phyloP scores from a whole-genome alignment of 2,797 vertebrate species.

The Triplophysa yarkandensis region DNA sequence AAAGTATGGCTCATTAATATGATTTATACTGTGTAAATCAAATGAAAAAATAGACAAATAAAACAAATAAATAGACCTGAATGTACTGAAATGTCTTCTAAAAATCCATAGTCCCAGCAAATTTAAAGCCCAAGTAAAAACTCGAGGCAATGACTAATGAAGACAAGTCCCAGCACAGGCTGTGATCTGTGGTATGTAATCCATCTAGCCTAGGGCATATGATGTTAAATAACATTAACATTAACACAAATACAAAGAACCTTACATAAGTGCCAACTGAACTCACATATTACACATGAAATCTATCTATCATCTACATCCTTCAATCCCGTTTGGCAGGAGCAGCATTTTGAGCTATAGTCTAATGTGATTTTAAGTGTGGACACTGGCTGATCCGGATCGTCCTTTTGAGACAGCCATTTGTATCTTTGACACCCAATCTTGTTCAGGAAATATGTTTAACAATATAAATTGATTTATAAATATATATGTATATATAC shows the following conservation, averaged over 20 bases:
- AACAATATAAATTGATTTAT: no score
- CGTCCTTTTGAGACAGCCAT: not conserved
- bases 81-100: not conserved
- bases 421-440: constrained; percentile 39
- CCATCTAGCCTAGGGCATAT: constrained; percentile 4
- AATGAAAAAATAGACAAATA: constrained; percentile 33
- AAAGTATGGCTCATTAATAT: constrained; percentile 1
- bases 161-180: constrained; percentile 56
- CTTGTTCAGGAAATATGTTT: not conserved
- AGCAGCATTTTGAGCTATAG: not conserved
- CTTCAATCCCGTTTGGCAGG: constrained; percentile 18
- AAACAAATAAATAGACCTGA: not conserved
- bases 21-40: not conserved
- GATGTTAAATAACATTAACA: not conserved
- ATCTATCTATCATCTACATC: not conserved
- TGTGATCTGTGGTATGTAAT: constrained; percentile 23
- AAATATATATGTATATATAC: no score
- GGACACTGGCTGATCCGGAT: constrained; percentile 44
- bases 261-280: not conserved
- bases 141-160: constrained; percentile 15
- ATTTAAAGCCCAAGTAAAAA: not conserved
- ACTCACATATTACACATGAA: not conserved
- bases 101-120: not conserved
- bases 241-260: not conserved
- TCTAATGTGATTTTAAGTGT: constrained; percentile 20